Evolutionary conservation across 2,113 vertebrate genomes (phyloP).

Genomic region (Pseudonaja textilis): DNA sequence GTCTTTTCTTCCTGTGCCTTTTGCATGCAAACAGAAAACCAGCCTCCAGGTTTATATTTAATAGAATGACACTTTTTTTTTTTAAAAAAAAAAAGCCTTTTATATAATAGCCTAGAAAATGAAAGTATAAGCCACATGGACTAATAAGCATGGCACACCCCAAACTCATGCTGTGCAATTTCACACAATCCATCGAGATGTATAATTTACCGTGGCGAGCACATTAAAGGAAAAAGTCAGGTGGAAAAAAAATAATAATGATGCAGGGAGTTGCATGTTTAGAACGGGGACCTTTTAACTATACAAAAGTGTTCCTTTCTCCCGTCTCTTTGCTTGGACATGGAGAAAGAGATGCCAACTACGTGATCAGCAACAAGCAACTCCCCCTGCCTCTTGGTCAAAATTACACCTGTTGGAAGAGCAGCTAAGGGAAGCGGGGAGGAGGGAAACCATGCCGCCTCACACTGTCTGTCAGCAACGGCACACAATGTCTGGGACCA

Average conservation of each 20-base stretch:
- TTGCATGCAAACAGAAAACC: neutral
- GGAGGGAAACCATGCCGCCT: neutral
- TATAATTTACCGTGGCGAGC: neutral
- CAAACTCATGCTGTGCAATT: neutral
- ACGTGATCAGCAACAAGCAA: neutral
- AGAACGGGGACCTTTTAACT: neutral
- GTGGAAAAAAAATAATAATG: neutral
- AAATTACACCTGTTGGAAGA: slow-evolving; percentile 25
- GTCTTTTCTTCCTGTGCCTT: neutral
- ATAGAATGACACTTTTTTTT: neutral
- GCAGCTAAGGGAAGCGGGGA: neutral
- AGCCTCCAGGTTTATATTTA: neutral
- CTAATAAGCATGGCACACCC: neutral
- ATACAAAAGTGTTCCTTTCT: neutral
- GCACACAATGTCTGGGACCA: slow-evolving; percentile 12
- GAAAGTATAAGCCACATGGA: neutral
- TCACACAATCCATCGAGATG: neutral
- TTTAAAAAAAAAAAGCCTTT: neutral
- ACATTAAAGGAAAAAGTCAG: neutral
- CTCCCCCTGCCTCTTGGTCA: slow-evolving; percentile 17
- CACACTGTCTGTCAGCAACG: slow-evolving; percentile 25
- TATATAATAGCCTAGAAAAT: slow-evolving; percentile 22
- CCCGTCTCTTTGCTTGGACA: neutral
- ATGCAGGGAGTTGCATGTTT: neutral
- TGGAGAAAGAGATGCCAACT: slow-evolving; percentile 22